Base-by-base conservation (phyloP, 2,113 vertebrate genomes). In the Pygathrix nemaeus region DNA sequence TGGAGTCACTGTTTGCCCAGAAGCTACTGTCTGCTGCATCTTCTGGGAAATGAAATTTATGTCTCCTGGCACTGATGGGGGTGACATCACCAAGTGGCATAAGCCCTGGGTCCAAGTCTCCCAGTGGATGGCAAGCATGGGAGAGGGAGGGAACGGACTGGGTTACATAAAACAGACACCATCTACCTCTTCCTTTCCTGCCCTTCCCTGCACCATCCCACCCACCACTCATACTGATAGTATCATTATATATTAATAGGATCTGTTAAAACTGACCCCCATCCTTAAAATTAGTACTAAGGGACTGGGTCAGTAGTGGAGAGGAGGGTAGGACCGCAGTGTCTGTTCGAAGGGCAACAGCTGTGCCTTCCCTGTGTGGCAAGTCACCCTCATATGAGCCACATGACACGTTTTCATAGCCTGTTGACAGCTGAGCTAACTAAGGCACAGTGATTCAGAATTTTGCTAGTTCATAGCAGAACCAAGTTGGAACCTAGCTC, bases 41-140 rank as follows among this genome's bases (percentile, higher is more conserved):
- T 98, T 98, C 98, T 98, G 98, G 97, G 97, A 98, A 98, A 96
- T 95, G 95, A 95, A 97, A 97, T 97, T 96, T 92, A 97, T 92
- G 93, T 96, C 93, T 97, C 82, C 91, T 95, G 97, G 97, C 94
- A 96, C 30, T 50, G 43, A 59, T 20, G 79, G 79, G 73, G 55
- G 17, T 98, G 98, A 98, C 79, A 75, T 98, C 94, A 57, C 85
- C 61, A 4, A 27, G 86, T 18, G 76, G 86, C 89, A 50, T 52
- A 70, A 83, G 52, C 92, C n/a, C 10, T 21, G 55, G 83, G 95
- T 38, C 20, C 25, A 38, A 32, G 73, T 21, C 88, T 80, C 85
- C 73, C 14, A 3, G 25, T 25, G 43, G 88, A 20, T 25, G 43
- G 66, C 43, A 45, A 13, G 57, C 52, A 23, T 21, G 32, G 59